phyloP scores from a whole-genome alignment of 1,140 invertebrate species.

The Drosophila ercepeae region DNA sequence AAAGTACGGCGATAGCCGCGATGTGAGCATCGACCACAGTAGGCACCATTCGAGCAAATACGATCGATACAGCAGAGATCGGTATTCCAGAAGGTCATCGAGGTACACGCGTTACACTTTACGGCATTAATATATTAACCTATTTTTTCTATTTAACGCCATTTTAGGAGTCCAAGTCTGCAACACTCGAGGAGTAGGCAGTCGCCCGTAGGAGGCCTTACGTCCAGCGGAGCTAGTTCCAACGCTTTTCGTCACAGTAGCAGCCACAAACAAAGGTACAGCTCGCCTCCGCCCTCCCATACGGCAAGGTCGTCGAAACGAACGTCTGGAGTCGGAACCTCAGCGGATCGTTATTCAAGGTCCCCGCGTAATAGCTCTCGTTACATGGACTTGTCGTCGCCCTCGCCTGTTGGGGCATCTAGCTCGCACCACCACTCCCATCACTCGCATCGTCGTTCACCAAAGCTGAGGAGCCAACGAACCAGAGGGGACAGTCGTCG shows the following conservation, averaged over 20 bases:
- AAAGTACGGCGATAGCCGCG: constrained; percentile 69
- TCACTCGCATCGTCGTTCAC: constrained; percentile 58
- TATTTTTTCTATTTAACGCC: neutral
- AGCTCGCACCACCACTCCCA: constrained; percentile 53
- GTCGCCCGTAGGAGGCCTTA: constrained; percentile 51
- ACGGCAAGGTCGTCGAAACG: constrained; percentile 68
- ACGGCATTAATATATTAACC: neutral
- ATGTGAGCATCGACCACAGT: constrained; percentile 56
- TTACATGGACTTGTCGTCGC: constrained; percentile 63
- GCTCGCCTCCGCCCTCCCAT: constrained; percentile 54
- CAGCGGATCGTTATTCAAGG: constrained; percentile 63
- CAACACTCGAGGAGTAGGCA: constrained; percentile 64
- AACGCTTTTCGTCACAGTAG: constrained; percentile 60
- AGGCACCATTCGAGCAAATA: constrained; percentile 71
- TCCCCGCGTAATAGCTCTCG: constrained; percentile 64
- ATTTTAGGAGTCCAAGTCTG: constrained; percentile 64
- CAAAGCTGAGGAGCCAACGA: constrained; percentile 38
- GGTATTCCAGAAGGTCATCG: constrained; percentile 66
- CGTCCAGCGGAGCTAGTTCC: constrained; percentile 40
- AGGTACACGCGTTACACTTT: constrained; percentile 26
- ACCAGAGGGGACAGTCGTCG: constrained; percentile 57
- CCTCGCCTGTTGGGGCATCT: constrained; percentile 51
- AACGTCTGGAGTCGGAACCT: constrained; percentile 51
- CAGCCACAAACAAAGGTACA: constrained; percentile 71
- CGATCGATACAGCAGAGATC: constrained; percentile 73